Evolutionary conservation across 1,140 invertebrate genomes (phyloP).

Genomic region (Musca domestica): DNA sequence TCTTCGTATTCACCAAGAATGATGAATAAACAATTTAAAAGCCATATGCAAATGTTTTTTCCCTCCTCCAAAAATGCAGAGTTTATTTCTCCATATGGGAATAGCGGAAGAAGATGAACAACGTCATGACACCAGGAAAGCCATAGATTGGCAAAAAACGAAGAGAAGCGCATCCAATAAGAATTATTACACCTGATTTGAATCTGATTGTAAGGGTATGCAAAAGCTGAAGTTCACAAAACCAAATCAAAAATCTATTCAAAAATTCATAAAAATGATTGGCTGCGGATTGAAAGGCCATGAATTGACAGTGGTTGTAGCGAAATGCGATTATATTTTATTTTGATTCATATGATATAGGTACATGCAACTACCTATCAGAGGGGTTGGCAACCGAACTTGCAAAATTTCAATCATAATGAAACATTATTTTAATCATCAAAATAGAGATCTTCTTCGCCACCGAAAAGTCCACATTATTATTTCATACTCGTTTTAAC

Average conservation of each 20-base stretch:
- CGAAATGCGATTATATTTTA: too few species aligned
- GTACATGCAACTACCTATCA: too few species aligned
- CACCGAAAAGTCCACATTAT: too few species aligned
- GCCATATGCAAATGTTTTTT: conserved; percentile 9
- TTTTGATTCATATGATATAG: too few species aligned
- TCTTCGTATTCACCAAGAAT: neutral
- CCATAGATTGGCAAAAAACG: neutral
- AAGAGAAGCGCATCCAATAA: conserved; percentile 50
- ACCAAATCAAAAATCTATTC: conserved; percentile 14
- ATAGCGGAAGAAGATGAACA: too few species aligned
- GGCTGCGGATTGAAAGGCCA: neutral
- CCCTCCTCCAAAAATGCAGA: neutral
- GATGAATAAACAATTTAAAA: conserved; percentile 10
- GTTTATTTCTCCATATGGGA: neutral
- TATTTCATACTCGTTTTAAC: too few species aligned
- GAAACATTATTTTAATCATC: too few species aligned
- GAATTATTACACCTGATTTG: conserved; percentile 55
- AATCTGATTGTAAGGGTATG: conserved; percentile 32
- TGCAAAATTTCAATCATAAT: too few species aligned
- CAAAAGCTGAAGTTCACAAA: neutral
- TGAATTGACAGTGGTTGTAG: neutral
- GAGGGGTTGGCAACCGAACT: too few species aligned
- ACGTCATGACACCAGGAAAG: too few species aligned
- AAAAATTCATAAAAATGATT: neutral
- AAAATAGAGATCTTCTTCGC: too few species aligned